Conservation (phyloP, 2,888 invertebrate genomes). For the Muschampia staudingeri region DNA sequence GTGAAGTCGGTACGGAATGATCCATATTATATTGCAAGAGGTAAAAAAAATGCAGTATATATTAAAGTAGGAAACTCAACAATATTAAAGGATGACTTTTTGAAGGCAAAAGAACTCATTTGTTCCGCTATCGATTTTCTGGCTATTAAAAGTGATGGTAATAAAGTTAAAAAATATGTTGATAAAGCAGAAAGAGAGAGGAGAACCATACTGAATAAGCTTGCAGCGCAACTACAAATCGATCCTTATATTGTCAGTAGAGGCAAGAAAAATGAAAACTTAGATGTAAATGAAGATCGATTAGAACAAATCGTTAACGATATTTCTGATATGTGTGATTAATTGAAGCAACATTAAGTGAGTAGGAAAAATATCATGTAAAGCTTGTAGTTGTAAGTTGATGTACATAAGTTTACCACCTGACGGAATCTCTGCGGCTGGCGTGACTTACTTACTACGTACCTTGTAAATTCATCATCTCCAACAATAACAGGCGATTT, state of each 20-base stretch:
- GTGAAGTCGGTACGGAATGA: slow-evolving; percentile 88
- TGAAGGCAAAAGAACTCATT: slow-evolving; percentile 81
- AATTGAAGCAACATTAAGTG: slow-evolving; percentile 42
- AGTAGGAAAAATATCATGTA: not conserved
- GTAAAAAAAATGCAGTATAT: slow-evolving; percentile 82
- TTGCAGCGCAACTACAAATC: slow-evolving; percentile 84
- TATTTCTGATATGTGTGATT: slow-evolving; percentile 80
- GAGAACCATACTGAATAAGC: slow-evolving; percentile 83
- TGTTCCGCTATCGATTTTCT: slow-evolving; percentile 82
- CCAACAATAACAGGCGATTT: not conserved
- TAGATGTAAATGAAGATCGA: slow-evolving; percentile 68
- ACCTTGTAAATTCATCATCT: not conserved
- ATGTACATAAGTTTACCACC: slow-evolving; percentile 6
- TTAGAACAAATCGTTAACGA: slow-evolving; percentile 80
- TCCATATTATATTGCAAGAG: slow-evolving; percentile 90
- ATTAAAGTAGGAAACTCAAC: slow-evolving; percentile 71
- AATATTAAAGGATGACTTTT: slow-evolving; percentile 70
- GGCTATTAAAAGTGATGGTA: slow-evolving; percentile 69
- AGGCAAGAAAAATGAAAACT: slow-evolving; percentile 80
- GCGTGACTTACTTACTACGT: not conserved
- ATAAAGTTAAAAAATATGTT: slow-evolving; percentile 80
- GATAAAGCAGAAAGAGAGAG: slow-evolving; percentile 82
- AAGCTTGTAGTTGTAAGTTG: not conserved
- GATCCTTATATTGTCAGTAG: slow-evolving; percentile 88
- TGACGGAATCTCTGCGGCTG: slow-evolving; percentile 22